These are phyloP conservation scores for Micromys minutus DNA, from an alignment of 2,113 vertebrate genomes.

Conservation along the genomic window DNA sequence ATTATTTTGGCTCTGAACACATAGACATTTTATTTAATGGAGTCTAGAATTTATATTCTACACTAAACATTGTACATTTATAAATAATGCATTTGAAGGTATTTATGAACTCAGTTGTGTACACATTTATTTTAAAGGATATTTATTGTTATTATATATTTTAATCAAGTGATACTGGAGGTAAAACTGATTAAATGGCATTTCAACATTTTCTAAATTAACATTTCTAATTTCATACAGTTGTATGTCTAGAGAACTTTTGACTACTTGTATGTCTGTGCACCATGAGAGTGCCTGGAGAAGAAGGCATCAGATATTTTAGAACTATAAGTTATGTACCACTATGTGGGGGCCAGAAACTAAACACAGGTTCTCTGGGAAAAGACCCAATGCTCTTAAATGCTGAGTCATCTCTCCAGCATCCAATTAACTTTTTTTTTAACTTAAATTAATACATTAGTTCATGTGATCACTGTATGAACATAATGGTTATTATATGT, in stretches of 20 bases:
- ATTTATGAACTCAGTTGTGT: neutral
- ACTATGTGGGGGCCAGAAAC: neutral
- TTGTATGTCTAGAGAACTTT: neutral
- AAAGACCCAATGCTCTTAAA: neutral
- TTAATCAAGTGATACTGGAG: constrained; percentile 13
- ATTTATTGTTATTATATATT: neutral
- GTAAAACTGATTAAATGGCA: neutral
- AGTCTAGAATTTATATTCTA: neutral
- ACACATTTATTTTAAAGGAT: constrained; percentile 30
- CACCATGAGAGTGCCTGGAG: neutral
- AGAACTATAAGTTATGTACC: no score
- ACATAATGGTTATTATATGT: neutral
- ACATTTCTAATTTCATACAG: neutral
- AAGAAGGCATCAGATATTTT: neutral
- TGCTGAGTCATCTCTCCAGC: neutral
- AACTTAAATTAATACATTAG: constrained; percentile 26
- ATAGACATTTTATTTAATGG: neutral
- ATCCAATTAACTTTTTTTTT: neutral
- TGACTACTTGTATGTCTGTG: neutral
- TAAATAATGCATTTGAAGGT: constrained; percentile 35
- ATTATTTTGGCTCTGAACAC: neutral
- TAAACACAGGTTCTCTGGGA: neutral
- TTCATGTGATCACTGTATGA: constrained; percentile 41
- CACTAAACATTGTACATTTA: neutral
- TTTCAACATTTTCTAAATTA: constrained; percentile 6